Conservation (phyloP, 1,140 invertebrate genomes). For the Mercenaria mercenaria region DNA sequence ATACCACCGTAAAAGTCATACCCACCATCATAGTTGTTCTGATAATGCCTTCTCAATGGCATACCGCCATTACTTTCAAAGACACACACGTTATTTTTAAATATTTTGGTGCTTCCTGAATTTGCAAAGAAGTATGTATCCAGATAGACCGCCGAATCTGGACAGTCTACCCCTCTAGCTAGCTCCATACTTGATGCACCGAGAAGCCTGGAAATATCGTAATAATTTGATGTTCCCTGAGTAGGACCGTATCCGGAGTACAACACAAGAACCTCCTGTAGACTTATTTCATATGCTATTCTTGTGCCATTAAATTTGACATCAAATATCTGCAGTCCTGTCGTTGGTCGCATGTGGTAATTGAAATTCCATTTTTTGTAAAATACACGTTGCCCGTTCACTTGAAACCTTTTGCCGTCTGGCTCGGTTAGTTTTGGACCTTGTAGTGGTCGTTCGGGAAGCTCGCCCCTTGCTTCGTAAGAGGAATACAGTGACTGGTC, state of each 20-base stretch:
- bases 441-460: constrained; percentile 64
- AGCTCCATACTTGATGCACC: constrained; percentile 77
- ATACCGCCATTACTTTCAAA: constrained; percentile 81
- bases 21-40: constrained; percentile 43
- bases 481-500: constrained; percentile 72
- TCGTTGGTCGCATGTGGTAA: constrained; percentile 72
- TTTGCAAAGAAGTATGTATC: constrained; percentile 75
- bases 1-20: constrained; percentile 76
- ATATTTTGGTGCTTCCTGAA: constrained; percentile 56
- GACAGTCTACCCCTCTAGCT: constrained; percentile 80
- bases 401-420: constrained; percentile 77
- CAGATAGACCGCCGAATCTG: constrained; percentile 77
- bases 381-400: constrained; percentile 76
- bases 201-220: constrained; percentile 76
- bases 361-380: constrained; percentile 83
- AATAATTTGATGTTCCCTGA: constrained; percentile 72
- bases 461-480: constrained; percentile 68
- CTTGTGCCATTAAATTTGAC: constrained; percentile 78
- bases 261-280: constrained; percentile 80
- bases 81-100: constrained; percentile 80
- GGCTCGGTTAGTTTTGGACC: constrained; percentile 80
- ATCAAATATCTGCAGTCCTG: constrained; percentile 79
- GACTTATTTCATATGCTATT: constrained; percentile 82
- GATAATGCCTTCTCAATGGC: constrained; percentile 80
- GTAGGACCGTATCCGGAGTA: constrained; percentile 79